Base-by-base conservation (phyloP, 2,113 vertebrate species). In the Microtus ochrogaster region DNA sequence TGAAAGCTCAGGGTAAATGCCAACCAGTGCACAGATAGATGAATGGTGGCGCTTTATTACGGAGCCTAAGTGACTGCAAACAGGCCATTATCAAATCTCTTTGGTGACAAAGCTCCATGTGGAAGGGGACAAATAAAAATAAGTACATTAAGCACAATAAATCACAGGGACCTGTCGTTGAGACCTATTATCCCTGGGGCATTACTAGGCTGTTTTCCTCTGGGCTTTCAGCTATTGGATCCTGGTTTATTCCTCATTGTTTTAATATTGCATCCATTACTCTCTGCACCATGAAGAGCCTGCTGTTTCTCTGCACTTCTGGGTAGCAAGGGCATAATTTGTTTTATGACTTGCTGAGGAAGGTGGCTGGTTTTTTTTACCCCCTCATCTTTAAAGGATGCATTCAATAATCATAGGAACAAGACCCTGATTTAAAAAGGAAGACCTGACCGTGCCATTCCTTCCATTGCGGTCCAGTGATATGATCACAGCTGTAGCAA, bases 31-130 rank as follows among this genome's bases (percentile, higher is more conserved):
- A 41, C 66, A 98, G 94, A 90, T 77, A 63, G 96, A 68, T 89
- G 36, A 97, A 95, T 17, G 3, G 55, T 76, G 91, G 96, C 1
- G 66, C 5, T 97, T 97, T 97, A 97, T 97, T 97, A 97, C 1
- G 0, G 36, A 96, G 90, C 73, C 96, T 93, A 97, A 98, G 96
- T 97, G 93, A 97, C 92, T 95, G 72, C 83, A 97, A 98, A 97
- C 82, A 98, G 82, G 94, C 94, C 96, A 96, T 97, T 98, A 98
- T 94, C 96, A 98, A 97, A 98, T 97, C 96, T 97, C 94, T 97
- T 95, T 68, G 39, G 79, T 78, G 95, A 97, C 95, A 98, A 97
- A 98, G 96, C 97, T 97, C 97, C 33, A 55, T 66, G 77, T 92
- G 33, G 3, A 98, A 98, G 90, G 93, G 81, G 90, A 98, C 91